Base-by-base conservation (phyloP, 2,113 vertebrate species). In the Meleagris gallopavo region DNA sequence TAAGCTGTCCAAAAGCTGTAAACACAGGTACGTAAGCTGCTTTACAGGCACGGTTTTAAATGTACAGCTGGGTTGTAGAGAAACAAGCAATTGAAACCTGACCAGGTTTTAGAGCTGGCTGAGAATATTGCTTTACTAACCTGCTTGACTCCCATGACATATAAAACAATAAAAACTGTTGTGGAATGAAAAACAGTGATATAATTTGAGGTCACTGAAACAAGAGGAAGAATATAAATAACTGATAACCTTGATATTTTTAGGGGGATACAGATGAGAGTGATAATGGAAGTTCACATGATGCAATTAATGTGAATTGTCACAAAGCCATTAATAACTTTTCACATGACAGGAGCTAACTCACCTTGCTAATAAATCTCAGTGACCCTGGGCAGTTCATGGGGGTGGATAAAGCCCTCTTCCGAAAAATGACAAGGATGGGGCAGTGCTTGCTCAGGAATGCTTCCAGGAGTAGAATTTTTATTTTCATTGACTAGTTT, bases 301-400 rank as follows among this genome's bases (percentile, higher is more conserved):
- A 73, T 72, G 67, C 70, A 86, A 84, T 90, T 81, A 52, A 79
- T 69, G n/a, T 84, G 70, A 82, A 89, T 60, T 67, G 52, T 82
- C 80, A 83, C 62, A 75, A 84, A 91, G 32, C 29, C 57, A 45
- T 90, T 90, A 88, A 74, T 92, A 81, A 88, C 1, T 1, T 85
- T 86, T 79, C 84, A 82, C 2, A 6, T 25, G 72, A 79, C 17
- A 69, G 55, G 17, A 77, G 45, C 38, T 67, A 69, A 48, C 54
- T 80, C 66, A 80, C 78, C 85, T 93, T 74, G 71, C 69, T 27
- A 27, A 46, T 69, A 92, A 90, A 88, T 70, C 83, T 92, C 72
- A 61, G 38, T 4, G 6, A 36, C 32, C 24, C 25, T 13, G 52
- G 40, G 45, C 64, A 55, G 19, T 86, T 83, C 36, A 20, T 18